phyloP scores from a whole-genome alignment of 1,140 invertebrate genomes.

The Ephestia elutella region DNA sequence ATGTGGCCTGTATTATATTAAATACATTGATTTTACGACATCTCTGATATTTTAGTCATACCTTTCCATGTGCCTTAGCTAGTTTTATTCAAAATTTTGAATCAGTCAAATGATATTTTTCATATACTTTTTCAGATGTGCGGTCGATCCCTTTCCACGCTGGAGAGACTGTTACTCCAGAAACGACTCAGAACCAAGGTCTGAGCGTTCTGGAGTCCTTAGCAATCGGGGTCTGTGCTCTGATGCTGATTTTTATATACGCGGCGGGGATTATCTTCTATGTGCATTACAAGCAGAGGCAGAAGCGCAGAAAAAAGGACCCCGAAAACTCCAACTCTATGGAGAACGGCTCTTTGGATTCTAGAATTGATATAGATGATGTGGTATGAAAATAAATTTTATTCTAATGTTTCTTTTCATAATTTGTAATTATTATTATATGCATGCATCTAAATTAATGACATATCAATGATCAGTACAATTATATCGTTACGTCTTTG shows the following conservation, averaged over 20 bases:
- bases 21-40: too few species aligned
- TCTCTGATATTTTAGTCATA: too few species aligned
- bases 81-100: not conserved
- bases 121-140: conserved; percentile 47
- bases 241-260: conserved; percentile 61
- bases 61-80: too few species aligned
- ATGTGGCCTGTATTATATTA: too few species aligned
- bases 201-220: conserved; percentile 59
- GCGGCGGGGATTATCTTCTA: conserved; percentile 66
- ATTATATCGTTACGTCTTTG: too few species aligned
- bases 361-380: conserved; percentile 55
- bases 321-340: conserved; percentile 49
- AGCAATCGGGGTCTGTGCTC: conserved; percentile 60
- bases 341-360: conserved; percentile 54
- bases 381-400: conserved; percentile 41
- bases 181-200: conserved; percentile 44
- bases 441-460: too few species aligned
- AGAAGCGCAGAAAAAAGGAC: conserved; percentile 53
- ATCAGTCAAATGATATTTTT: not conserved
- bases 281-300: conserved; percentile 60
- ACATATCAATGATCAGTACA: too few species aligned
- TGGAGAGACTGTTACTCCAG: conserved; percentile 52
- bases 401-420: too few species aligned
- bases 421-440: too few species aligned
- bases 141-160: conserved; percentile 64